Evolutionary conservation across 2,113 vertebrate genomes (phyloP).

Genomic region (Cricetomys ansorgei): DNA sequence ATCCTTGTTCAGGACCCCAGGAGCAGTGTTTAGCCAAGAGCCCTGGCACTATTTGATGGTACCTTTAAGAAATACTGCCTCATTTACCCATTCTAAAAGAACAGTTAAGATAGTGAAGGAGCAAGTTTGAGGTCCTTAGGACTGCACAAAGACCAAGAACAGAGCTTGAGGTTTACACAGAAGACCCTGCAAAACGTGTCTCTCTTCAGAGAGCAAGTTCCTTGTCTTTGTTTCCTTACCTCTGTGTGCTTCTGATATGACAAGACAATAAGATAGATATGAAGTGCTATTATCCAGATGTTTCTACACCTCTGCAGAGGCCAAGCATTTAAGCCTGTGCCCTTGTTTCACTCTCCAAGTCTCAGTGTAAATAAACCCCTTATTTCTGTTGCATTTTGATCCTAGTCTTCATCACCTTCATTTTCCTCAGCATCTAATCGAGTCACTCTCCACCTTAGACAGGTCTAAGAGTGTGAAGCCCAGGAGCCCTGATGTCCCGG

Average conservation of each 20-base stretch:
- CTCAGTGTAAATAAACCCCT: background rate
- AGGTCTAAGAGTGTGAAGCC: background rate
- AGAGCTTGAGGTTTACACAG: background rate
- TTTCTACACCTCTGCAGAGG: background rate
- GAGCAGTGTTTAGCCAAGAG: background rate
- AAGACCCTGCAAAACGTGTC: background rate
- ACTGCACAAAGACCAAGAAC: background rate
- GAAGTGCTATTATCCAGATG: fast-evolving
- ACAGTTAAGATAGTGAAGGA: background rate
- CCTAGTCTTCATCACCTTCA: background rate
- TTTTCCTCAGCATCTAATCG: background rate
- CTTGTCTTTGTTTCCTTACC: background rate
- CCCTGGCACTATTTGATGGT: background rate
- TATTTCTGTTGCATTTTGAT: background rate
- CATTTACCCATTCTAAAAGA: no score
- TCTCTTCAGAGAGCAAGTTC: background rate
- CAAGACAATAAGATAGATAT: background rate
- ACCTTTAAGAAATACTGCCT: background rate
- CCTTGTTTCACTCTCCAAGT: background rate
- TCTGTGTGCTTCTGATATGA: background rate
- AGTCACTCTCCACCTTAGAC: background rate
- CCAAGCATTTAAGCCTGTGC: no score
- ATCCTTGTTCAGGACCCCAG: background rate
- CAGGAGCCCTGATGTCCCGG: background rate
- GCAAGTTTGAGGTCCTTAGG: background rate